Conservation (phyloP, 1,140 invertebrate species). For the Eufriesea mexicana region DNA sequence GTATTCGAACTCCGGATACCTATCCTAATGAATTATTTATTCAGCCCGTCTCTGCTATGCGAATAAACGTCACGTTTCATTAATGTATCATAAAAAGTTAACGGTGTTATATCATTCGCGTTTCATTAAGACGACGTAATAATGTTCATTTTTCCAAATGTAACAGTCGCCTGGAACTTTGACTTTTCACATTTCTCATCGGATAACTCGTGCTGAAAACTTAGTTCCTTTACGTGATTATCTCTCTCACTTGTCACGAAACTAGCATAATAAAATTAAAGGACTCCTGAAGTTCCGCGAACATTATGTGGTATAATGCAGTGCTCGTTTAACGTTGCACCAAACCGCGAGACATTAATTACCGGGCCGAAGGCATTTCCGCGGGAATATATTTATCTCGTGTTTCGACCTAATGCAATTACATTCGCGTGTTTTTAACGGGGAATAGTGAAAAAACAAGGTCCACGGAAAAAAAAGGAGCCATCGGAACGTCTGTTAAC, state of each 20-base stretch:
- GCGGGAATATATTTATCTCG: constrained; percentile 2
- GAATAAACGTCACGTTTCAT: background rate
- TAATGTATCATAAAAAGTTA: background rate
- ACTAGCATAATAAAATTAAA: constrained; percentile 41
- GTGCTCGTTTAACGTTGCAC: constrained; percentile 4
- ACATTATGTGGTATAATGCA: constrained; percentile 26
- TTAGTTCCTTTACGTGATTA: constrained; percentile 8
- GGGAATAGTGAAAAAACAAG: background rate
- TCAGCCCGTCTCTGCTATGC: too few relatives aligned
- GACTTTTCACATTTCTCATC: constrained; percentile 2
- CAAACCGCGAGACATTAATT: constrained; percentile 37
- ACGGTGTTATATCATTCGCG: background rate
- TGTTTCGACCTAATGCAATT: background rate
- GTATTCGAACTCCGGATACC: too few relatives aligned
- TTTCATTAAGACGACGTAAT: background rate
- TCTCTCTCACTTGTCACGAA: constrained; percentile 21
- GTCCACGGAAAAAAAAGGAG: too few relatives aligned
- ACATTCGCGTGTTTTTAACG: background rate
- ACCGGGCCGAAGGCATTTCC: background rate
- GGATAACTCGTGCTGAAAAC: constrained; percentile 3
- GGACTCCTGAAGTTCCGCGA: constrained; percentile 15
- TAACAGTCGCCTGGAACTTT: background rate
- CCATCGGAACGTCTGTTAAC: background rate
- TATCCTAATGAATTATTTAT: background rate
- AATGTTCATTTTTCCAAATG: constrained; percentile 5